Percentiles rank a stretch among this genome's conserved stretches.
Conservation (phyloP, 1,140 invertebrate genomes). For the Adoxophyes honmai region DNA sequence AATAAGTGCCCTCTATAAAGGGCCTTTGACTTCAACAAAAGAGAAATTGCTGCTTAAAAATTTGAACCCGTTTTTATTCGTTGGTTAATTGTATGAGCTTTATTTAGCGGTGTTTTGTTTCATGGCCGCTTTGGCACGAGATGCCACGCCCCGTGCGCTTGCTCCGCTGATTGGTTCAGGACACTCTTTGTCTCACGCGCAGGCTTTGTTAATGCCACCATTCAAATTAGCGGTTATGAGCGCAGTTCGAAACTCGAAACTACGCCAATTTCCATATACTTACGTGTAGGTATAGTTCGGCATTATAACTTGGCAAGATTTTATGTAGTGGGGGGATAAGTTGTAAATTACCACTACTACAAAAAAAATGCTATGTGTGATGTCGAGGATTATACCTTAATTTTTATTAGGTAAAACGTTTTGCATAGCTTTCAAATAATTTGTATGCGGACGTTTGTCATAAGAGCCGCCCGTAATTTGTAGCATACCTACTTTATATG, state of each 20-base stretch:
- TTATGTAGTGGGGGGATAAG: no score
- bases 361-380: no score
- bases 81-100: slow-evolving; percentile 42
- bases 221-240: slow-evolving; percentile 52
- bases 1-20: slow-evolving; percentile 8
- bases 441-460: no score
- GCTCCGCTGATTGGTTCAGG: slow-evolving; percentile 50
- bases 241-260: neutral
- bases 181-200: slow-evolving; percentile 46
- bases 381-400: no score
- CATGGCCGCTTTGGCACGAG: slow-evolving; percentile 35
- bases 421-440: no score
- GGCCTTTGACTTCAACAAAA: slow-evolving; percentile 21
- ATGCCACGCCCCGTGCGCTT: slow-evolving; percentile 49
- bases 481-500: no score
- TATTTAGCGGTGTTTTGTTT: slow-evolving; percentile 42
- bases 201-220: slow-evolving; percentile 48
- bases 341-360: no score
- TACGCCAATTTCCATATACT: no score
- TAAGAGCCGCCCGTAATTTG: no score
- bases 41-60: slow-evolving; percentile 34
- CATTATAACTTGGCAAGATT: no score
- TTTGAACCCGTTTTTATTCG: slow-evolving; percentile 49
- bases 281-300: no score
- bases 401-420: no score